Evolutionary conservation across 2,797 vertebrate genomes (phyloP), one percentile per base, ranked within the genome.

Genomic region (Rachycentron canadum): DNA sequence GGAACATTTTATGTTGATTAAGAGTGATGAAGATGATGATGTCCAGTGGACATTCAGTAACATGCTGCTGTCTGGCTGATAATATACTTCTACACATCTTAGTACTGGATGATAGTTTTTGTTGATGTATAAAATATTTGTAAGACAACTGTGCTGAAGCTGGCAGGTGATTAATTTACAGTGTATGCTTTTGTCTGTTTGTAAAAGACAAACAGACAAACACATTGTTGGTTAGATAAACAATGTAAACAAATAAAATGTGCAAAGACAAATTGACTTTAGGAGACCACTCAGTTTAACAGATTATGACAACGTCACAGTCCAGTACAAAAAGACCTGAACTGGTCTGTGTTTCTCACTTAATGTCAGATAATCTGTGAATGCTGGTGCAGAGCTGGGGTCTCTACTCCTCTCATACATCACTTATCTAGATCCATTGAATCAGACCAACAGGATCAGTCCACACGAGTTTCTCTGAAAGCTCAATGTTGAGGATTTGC

Each of bases 401-500:
- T 25, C 3, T 23, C 8, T 16, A 36, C 12, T 49, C 30, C n/a
- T 11, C 30, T 50, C 34, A 21, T 38, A 26, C 7, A 40, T n/a
- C n/a, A 1, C 30, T 23, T 11, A 56, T 6, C 19, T 26, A 2
- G 23, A 32, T 28, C 9, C 14, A 3, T 32, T 32, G 3, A 32
- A 32, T 32, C 30, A 32, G 30, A 32, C n/a, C n/a, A n/a, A n/a
- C n/a, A n/a, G n/a, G n/a, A n/a, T n/a, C n/a, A n/a, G n/a, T n/a
- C n/a, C n/a, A n/a, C n/a, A n/a, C n/a, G 28, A 30, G 12, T 41
- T 68, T 45, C 47, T 69, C 30, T 56, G 12, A 16, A 55, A 45
- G 3, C 23, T 30, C 30, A 41, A 76, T 62, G 58, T 28, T 68
- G 40, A 47, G 65, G 36, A 17, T 28, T 53, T 55, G 23, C 57